phyloP scores from a whole-genome alignment of 1,140 invertebrate species.

The Venustaconcha ellipsiformis region DNA sequence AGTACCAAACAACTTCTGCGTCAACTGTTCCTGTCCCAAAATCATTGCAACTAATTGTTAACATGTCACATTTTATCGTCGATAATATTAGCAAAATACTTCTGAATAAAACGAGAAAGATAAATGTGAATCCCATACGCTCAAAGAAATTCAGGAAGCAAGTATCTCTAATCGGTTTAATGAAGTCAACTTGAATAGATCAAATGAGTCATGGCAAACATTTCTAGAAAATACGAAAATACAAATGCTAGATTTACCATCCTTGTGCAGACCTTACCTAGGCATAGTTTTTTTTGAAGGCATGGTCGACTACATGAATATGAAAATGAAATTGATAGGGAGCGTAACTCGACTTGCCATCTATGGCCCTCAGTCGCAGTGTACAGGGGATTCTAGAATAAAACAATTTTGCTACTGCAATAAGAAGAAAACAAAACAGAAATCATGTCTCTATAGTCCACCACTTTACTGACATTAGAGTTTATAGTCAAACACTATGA shows the following conservation, averaged over 20 bases:
- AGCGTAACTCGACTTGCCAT: conserved; percentile 60
- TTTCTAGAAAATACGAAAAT: background rate
- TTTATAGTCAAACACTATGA: too few species aligned
- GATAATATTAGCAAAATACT: conserved; percentile 31
- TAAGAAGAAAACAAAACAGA: too few species aligned
- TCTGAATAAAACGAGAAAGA: conserved; percentile 1
- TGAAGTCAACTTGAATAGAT: conserved; percentile 24
- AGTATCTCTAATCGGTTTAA: conserved; percentile 24
- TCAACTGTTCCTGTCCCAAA: conserved; percentile 12
- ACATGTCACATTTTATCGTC: conserved; percentile 17
- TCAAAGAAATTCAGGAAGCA: conserved; percentile 27
- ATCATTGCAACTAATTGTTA: conserved; percentile 13
- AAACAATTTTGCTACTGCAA: conserved; percentile 59
- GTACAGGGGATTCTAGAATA: conserved; percentile 50
- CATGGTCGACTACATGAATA: conserved; percentile 24
- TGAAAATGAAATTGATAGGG: conserved; percentile 43
- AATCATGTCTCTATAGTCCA: too few species aligned
- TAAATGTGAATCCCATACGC: conserved; percentile 17
- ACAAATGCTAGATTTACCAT: conserved; percentile 35
- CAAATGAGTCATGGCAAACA: conserved; percentile 19
- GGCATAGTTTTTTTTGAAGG: conserved; percentile 60
- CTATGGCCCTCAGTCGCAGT: conserved; percentile 60
- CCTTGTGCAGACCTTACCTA: conserved; percentile 53
- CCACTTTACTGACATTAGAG: too few species aligned
- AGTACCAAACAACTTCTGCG: conserved; percentile 35